These are phyloP conservation scores for Rostratula benghalensis DNA, from an alignment of 2,113 vertebrate genomes.

Conservation along the genomic window DNA sequence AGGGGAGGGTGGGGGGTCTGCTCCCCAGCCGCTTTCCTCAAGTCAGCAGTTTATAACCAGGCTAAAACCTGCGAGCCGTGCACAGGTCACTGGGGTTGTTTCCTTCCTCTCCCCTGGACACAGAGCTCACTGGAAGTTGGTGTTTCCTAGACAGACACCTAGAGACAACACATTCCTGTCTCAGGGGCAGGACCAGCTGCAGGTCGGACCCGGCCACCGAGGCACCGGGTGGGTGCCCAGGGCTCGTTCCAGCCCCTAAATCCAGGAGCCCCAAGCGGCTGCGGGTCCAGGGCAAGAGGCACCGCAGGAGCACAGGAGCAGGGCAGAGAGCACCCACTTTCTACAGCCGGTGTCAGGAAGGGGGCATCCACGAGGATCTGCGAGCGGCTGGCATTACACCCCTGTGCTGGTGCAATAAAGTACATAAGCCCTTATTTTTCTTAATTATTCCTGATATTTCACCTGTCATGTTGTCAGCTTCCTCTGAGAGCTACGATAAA, in stretches of 20 bases:
- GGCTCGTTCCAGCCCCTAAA: background rate
- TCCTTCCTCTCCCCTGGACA: background rate
- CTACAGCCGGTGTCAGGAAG: background rate
- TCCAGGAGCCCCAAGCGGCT: rapidly evolving
- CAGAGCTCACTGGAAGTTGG: background rate
- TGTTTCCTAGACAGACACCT: rapidly evolving
- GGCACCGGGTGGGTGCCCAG: background rate
- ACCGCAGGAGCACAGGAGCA: rapidly evolving
- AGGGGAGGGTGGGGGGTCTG: background rate
- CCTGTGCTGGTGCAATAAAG: conserved; percentile 40
- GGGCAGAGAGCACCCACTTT: background rate
- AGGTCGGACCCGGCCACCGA: rapidly evolving
- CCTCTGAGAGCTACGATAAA: conserved; percentile 77
- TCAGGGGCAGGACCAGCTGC: background rate
- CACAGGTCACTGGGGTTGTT: background rate
- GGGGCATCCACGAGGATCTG: rapidly evolving
- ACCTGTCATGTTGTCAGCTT: conserved; percentile 76
- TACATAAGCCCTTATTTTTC: conserved; percentile 72
- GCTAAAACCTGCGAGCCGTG: background rate
- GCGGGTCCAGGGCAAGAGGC: rapidly evolving
- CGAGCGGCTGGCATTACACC: background rate
- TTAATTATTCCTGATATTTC: conserved; percentile 80
- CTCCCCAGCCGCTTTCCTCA: background rate
- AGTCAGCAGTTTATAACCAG: background rate
- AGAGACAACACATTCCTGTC: rapidly evolving